Evolutionary conservation across 1,140 invertebrate genomes (phyloP).

Genomic region (Drosophila yakuba): DNA sequence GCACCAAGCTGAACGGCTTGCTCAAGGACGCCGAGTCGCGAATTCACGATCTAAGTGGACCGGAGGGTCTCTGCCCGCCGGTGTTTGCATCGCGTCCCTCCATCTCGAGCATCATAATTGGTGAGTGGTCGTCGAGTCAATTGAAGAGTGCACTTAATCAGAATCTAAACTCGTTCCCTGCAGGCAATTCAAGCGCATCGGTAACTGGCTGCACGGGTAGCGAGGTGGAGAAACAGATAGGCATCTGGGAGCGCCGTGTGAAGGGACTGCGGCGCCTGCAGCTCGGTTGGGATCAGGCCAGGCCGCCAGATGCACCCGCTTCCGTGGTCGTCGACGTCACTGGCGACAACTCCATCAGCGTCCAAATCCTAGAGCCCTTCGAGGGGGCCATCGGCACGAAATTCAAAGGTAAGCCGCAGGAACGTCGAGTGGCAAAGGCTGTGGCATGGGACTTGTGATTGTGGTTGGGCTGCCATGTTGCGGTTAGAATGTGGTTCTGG

Average conservation of each 20-base stretch:
- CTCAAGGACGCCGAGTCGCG: constrained; percentile 92
- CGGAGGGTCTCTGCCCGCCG: constrained; percentile 72
- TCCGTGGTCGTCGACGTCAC: constrained; percentile 93
- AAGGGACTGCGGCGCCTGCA: constrained; percentile 90
- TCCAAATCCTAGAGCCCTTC: constrained; percentile 86
- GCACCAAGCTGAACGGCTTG: constrained; percentile 90
- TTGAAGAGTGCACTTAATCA: constrained; percentile 19
- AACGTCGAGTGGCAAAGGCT: constrained; percentile 9
- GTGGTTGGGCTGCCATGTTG: constrained; percentile 26
- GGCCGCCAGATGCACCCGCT: constrained; percentile 92
- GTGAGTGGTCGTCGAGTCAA: constrained; percentile 46
- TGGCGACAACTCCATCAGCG: constrained; percentile 90
- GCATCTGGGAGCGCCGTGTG: constrained; percentile 94
- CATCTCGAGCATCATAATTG: constrained; percentile 84
- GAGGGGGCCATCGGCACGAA: constrained; percentile 92
- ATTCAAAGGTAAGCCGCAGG: constrained; percentile 90
- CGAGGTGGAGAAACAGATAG: constrained; percentile 93
- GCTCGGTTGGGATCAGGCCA: constrained; percentile 88
- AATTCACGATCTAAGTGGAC: constrained; percentile 89
- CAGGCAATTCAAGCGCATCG: constrained; percentile 84
- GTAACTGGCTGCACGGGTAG: constrained; percentile 89
- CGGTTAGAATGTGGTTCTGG: constrained; percentile 23
- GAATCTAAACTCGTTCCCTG: constrained; percentile 7
- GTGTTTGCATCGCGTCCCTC: constrained; percentile 76
- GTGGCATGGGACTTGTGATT: constrained; percentile 7